A percentile compares a stretch with the other conserved stretches of the same genome.
phyloP scores from a whole-genome alignment of 2,113 vertebrate species.

The Tragelaphus buxtoni region DNA sequence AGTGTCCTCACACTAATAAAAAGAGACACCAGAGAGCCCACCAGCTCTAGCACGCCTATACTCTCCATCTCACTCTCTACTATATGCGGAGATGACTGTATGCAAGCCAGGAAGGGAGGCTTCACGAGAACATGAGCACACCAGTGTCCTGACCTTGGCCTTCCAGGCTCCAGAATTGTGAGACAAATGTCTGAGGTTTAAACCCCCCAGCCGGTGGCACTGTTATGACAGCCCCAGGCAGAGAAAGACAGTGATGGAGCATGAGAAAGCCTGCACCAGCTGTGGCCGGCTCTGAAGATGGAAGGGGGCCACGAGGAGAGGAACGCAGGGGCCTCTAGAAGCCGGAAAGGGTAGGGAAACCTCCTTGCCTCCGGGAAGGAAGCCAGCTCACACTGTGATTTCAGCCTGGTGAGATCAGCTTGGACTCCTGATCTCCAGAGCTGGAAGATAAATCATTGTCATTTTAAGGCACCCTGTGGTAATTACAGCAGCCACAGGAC shows the following conservation, averaged over 20 bases:
- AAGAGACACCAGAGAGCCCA: background rate
- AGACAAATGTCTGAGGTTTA: background rate
- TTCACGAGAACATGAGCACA: background rate
- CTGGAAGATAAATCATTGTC: background rate
- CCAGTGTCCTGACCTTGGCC: fast-evolving
- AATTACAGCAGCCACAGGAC: background rate
- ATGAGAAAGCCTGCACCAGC: background rate
- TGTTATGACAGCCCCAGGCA: fast-evolving
- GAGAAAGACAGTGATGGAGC: background rate
- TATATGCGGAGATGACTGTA: fast-evolving
- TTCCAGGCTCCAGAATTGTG: background rate
- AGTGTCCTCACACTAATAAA: background rate
- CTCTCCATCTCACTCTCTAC: background rate
- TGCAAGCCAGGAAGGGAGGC: background rate
- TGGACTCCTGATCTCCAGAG: background rate
- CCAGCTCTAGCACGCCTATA: background rate
- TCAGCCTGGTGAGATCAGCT: background rate
- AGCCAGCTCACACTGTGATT: background rate
- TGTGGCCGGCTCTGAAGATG: background rate
- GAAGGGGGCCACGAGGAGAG: background rate
- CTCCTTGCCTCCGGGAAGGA: background rate
- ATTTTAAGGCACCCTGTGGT: background rate
- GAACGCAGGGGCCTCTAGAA: background rate
- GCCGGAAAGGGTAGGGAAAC: background rate
- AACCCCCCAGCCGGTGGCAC: fast-evolving